phyloP scores from a whole-genome alignment of 2,797 vertebrate genomes.

The Hyperoplus lanceolatus region DNA sequence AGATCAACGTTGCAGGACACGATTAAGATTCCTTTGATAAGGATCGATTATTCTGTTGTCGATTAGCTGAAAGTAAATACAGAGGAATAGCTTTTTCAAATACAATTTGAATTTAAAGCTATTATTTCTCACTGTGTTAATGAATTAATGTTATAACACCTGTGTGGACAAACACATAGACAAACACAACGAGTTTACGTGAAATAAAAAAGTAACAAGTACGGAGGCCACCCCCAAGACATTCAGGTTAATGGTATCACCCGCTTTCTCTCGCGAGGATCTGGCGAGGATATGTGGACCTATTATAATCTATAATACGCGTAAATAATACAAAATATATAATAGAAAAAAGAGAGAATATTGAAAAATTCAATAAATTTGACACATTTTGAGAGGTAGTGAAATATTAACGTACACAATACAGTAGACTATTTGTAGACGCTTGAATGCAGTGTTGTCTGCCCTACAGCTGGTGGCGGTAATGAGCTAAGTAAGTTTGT shows the following conservation, averaged over 20 bases:
- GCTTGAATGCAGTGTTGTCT: background rate
- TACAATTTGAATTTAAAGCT: fast-evolving
- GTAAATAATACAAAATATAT: too few species aligned
- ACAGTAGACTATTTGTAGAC: background rate
- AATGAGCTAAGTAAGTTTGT: fast-evolving
- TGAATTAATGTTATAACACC: fast-evolving
- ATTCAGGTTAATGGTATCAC: constrained; percentile 41
- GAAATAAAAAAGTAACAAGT: background rate
- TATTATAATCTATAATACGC: too few species aligned
- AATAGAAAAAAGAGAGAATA: background rate
- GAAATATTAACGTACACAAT: fast-evolving
- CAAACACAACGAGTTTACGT: fast-evolving
- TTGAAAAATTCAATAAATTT: too few species aligned
- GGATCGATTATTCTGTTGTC: constrained; percentile 70
- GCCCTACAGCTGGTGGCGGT: constrained; percentile 37
- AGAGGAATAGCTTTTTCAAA: background rate
- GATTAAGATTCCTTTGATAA: constrained; percentile 50
- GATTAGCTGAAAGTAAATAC: constrained; percentile 16
- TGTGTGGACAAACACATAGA: fast-evolving
- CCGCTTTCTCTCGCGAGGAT: constrained; percentile 42
- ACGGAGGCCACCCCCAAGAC: background rate
- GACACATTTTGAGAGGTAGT: fast-evolving
- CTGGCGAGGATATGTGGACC: background rate
- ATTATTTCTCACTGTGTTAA: fast-evolving
- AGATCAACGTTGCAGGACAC: background rate